Percentiles rank a stretch among this genome's conserved stretches.
Conservation (phyloP, 2,888 invertebrate genomes). For the Pharmacophagus antenor region DNA sequence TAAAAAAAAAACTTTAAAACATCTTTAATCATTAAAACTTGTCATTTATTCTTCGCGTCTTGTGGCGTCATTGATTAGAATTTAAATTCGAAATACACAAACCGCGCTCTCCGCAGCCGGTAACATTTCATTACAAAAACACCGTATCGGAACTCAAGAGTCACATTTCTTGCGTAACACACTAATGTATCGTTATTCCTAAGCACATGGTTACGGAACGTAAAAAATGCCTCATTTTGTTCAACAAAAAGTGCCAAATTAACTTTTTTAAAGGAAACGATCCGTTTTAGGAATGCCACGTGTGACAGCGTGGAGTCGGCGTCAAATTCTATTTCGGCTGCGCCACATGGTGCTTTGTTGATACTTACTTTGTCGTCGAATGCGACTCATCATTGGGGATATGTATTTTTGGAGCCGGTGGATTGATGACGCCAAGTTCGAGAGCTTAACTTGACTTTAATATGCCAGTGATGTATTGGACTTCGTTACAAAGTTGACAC, state of each 20-base stretch:
- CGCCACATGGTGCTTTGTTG: constrained; percentile 71
- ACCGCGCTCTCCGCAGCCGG: constrained; percentile 11
- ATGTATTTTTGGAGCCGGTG: constrained; percentile 63
- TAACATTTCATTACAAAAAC: constrained; percentile 40
- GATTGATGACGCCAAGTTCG: constrained; percentile 66
- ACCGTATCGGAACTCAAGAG: constrained; percentile 61
- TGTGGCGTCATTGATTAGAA: not conserved
- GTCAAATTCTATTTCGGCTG: constrained; percentile 71
- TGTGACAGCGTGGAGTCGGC: constrained; percentile 66
- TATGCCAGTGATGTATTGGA: constrained; percentile 31
- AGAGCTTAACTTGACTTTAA: constrained; percentile 64
- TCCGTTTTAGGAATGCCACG: constrained; percentile 76
- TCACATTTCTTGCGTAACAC: constrained; percentile 68
- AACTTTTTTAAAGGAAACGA: constrained; percentile 80
- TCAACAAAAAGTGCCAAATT: constrained; percentile 76
- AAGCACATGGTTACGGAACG: constrained; percentile 61
- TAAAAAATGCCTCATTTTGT: constrained; percentile 74
- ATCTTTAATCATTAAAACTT: not conserved
- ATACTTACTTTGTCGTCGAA: constrained; percentile 73
- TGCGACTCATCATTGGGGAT: constrained; percentile 69
- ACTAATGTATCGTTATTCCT: constrained; percentile 66
- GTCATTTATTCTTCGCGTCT: not conserved
- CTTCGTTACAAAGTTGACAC: constrained; percentile 44
- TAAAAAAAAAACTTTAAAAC: no score
- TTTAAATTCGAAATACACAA: constrained; percentile 7